A percentile compares a stretch with the other conserved stretches of the same genome.
Conservation (phyloP, 2,113 vertebrate species). For the Anarhynchus alexandrinus region DNA sequence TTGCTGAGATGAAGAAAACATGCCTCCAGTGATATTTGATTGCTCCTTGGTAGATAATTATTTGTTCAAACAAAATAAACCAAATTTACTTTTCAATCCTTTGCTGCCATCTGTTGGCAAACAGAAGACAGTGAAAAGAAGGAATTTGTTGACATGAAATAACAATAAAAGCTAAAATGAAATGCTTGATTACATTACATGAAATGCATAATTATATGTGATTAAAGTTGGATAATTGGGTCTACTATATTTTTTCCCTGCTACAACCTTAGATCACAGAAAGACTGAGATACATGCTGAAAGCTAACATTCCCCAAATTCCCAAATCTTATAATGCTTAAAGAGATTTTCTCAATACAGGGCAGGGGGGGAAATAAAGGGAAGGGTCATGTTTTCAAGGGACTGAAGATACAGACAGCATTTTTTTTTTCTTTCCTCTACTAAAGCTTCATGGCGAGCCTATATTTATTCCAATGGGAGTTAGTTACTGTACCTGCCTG, state of each 20-base stretch:
- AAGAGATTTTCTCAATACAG: not conserved
- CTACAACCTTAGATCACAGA: not conserved
- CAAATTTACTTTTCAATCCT: constrained; percentile 14
- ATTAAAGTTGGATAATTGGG: not conserved
- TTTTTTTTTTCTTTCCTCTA: not conserved
- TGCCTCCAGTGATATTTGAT: constrained; percentile 67
- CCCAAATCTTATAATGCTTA: not conserved
- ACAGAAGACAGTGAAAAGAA: not conserved
- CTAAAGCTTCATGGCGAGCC: not conserved
- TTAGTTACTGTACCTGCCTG: not conserved
- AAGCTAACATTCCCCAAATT: not conserved
- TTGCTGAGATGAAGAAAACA: constrained; percentile 59
- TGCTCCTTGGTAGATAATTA: constrained; percentile 61
- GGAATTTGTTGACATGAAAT: not conserved
- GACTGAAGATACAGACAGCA: not conserved
- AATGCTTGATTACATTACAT: not conserved
- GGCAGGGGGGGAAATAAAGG: too few relatives aligned
- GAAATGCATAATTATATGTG: not conserved
- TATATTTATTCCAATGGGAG: not conserved
- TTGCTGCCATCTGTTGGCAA: constrained; percentile 74
- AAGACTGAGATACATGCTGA: not conserved
- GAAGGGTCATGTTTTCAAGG: not conserved
- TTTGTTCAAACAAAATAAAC: constrained; percentile 36
- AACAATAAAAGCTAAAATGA: not conserved
- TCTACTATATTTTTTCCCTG: not conserved